Evolutionary conservation across 2,113 vertebrate genomes (phyloP), one percentile per base, ranked within the genome.

Genomic region (Globicephala melas): DNA sequence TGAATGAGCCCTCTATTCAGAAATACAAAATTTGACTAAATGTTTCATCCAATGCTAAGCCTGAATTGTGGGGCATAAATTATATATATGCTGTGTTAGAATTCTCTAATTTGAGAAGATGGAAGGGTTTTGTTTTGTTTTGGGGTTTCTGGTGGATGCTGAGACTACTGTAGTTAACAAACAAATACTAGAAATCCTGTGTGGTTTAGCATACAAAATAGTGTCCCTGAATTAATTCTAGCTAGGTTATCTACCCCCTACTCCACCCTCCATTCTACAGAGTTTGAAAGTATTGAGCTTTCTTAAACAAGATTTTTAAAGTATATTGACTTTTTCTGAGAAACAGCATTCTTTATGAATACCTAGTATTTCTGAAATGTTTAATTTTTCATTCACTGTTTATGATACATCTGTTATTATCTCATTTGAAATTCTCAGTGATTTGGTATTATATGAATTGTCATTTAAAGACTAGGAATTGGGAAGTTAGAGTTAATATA

Each of bases 261-360:
- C 25, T 38, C 38, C 3, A 15, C 13, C 3, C 5, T 92, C 15
- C 47, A 80, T 73, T 14, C 47, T 25, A 5, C 4, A 14, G 60
- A 80, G 21, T 88, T 88, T 85, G 82, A 71, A 85, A 89, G 80
- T 50, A 84, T n/a, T 91, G 47, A 73, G 63, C 62, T 67, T 74
- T 93, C 58, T 89, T 82, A 89, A 95, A 76, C 14, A 58, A 50
- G 55, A 76, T 91, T 96, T 94, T 71, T 50, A 23, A 94, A 97
- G 17, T 83, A 1, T 94, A 47, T 44, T 93, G 71, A 60, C 41
- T n/a, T 67, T 53, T 71, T 91, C 85, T 47, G 58, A 20, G 55
- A 82, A 79, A 71, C 4, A 8, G 7, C 44, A 55, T 5, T 81
- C 21, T 67, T 94, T 94, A 71, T 73, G 55, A 79, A 73, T 83